Base-by-base conservation (phyloP, 2,888 invertebrate species). In the Seira musarum region DNA sequence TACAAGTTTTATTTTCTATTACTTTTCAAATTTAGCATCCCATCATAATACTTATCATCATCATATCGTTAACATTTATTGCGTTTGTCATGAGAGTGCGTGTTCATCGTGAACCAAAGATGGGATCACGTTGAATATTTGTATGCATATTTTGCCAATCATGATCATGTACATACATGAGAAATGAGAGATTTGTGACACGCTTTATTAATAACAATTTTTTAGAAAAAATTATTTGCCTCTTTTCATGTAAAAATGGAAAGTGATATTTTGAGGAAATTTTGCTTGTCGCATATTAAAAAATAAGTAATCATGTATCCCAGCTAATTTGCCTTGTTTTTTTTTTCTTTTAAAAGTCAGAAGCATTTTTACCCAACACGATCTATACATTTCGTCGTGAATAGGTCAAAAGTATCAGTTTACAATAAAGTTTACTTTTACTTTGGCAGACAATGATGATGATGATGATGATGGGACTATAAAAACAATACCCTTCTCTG, bases 361-460 rank as follows among this genome's bases (percentile, higher is more conserved):
- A n/a, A n/a, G n/a, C n/a, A n/a, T n/a, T n/a, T n/a, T n/a, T n/a
- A n/a, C n/a, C 40, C 5, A 40, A 40, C 6, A 40, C 40, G 40
- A 13, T 40, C n/a, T n/a, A n/a, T 40, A 13, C 40, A 40, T 40
- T 40, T 40, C 40, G 40, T 78, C 78, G 78, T 72, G 78, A 78
- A 78, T 78, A 72, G 78, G 78, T 78, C 72, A 67, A 72, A 72
- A 22, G 53, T 66, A 72, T 78, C 65, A 72, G 63, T 66, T 78
- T 60, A 46, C 72, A 49, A 15, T 5, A 40, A 13, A 40, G 13
- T 40, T 40, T 40, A 40, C 40, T 40, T 40, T 40, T 40, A 40
- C 40, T 40, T 40, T 40, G 40, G 40, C 13, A n/a, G n/a, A n/a
- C n/a, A n/a, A n/a, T n/a, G n/a, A n/a, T n/a, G n/a, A n/a, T n/a